Evolutionary conservation across 1,140 invertebrate species (phyloP).

Genomic region (Drosophila repletoides): DNA sequence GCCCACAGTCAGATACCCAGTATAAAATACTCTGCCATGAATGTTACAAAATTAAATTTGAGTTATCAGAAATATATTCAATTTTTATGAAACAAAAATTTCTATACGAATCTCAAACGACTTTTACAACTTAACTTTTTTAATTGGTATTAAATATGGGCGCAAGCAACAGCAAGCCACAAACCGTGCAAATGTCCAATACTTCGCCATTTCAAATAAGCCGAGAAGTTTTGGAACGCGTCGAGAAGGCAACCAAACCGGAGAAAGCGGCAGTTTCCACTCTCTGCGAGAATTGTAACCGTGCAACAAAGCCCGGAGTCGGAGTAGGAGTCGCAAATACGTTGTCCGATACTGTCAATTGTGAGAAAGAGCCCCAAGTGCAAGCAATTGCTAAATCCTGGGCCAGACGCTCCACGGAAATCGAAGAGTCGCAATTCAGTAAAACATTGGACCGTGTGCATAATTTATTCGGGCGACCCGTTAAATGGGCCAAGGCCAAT

Average conservation of each 20-base stretch:
- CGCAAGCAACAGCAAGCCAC: slow-evolving; percentile 57
- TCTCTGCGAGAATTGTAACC: slow-evolving; percentile 19
- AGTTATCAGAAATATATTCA: slow-evolving; percentile 27
- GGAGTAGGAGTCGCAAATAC: neutral
- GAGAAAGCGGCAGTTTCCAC: neutral
- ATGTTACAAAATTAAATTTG: slow-evolving; percentile 30
- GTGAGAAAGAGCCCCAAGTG: neutral
- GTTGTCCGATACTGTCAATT: neutral
- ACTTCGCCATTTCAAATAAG: slow-evolving; percentile 51
- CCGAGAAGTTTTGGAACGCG: slow-evolving; percentile 52
- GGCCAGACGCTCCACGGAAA: slow-evolving; percentile 44
- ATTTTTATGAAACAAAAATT: slow-evolving; percentile 35
- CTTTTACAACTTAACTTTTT: slow-evolving; percentile 22
- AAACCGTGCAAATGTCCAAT: slow-evolving; percentile 59
- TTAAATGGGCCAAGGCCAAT: slow-evolving; percentile 46
- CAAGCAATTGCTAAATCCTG: slow-evolving; percentile 15
- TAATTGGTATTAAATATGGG: slow-evolving; percentile 46
- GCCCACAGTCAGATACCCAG: neutral
- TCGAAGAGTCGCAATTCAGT: slow-evolving; percentile 55
- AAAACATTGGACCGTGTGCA: slow-evolving; percentile 52
- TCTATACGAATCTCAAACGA: slow-evolving; percentile 25
- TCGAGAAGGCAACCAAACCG: slow-evolving; percentile 32
- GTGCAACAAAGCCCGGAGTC: neutral
- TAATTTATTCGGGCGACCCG: slow-evolving; percentile 40
- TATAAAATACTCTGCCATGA: slow-evolving; percentile 5